Base-by-base conservation (phyloP, 2,113 vertebrate genomes). In the Ursus arctos region DNA sequence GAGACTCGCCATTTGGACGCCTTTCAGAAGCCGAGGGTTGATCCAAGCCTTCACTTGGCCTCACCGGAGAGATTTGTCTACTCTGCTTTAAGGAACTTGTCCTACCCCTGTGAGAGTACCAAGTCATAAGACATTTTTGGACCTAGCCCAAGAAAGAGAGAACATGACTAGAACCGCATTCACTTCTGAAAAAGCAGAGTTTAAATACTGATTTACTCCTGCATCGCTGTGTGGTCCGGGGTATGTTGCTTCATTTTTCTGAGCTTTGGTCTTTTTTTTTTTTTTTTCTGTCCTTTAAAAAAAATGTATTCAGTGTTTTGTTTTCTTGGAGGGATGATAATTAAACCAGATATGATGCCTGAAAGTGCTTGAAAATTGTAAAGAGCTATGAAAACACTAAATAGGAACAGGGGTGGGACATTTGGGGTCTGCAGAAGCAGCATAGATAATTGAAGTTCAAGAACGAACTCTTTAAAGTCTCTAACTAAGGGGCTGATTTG, bases 51-150 rank as follows among this genome's bases (percentile, higher is more conserved):
- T 83, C 36, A 12, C 6, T 18, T 49, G 80, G 24, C 47, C 43
- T 77, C 36, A 21, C 43, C 3, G 6, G 16, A 85, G 57, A 74
- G n/a, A 63, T 24, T 24, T 47, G 14, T 77, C 28, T 43, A 59
- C 14, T 49, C 11, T 36, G 12, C 71, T 84, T 74, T 80, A 86
- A 95, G 59, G n/a, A 93, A 71, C 13, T 49, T 89, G 59, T 36
- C n/a, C 12, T 92, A 36, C 16, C 21, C 31, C 67, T 63, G 33
- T 55, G 19, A 71, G 4, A 94, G 18, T n/a, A 84, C 19, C 51
- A 94, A 77, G 55, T 94, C 65, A 49, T 14, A 88, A 97, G 83
- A 88, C 63, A 74, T 79, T 79, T 90, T 74, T 84, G 63, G 72
- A 47, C 22, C 16, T 14, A 43, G 19, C 15, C 28, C 76, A 90